Evolutionary conservation across 2,113 vertebrate genomes (phyloP).

Genomic region (Vulpes ferrilata): DNA sequence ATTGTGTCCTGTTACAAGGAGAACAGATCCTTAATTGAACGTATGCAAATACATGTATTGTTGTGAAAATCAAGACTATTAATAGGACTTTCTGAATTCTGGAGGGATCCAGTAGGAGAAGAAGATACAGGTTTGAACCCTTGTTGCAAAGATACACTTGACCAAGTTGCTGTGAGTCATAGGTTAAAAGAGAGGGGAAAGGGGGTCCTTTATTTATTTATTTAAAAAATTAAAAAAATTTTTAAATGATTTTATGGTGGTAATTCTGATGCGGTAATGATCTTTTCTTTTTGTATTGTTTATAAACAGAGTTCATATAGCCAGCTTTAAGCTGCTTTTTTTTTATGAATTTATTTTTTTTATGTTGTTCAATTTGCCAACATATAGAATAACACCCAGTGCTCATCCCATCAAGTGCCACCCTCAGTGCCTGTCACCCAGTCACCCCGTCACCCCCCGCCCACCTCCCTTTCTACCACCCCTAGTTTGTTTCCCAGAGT

Average conservation of each 20-base stretch:
- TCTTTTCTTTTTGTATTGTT: not conserved
- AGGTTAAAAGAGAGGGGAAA: not conserved
- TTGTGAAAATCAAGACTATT: not conserved
- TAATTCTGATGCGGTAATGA: not conserved
- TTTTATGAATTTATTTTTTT: too few relatives aligned
- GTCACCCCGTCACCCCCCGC: too few relatives aligned
- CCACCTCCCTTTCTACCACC: too few relatives aligned
- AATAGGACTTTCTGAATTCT: not conserved
- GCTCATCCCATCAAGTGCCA: too few relatives aligned
- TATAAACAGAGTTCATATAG: not conserved
- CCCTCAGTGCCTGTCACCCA: too few relatives aligned
- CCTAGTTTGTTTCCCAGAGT: too few relatives aligned
- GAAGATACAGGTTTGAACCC: not conserved
- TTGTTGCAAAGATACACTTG: not conserved
- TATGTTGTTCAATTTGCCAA: too few relatives aligned
- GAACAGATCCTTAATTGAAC: not conserved
- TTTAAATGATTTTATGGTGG: not conserved
- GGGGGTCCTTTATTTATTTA: too few relatives aligned
- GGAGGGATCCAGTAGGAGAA: not conserved
- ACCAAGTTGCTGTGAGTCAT: not conserved
- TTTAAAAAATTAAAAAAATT: not conserved
- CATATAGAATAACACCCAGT: too few relatives aligned
- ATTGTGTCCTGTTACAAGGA: not conserved
- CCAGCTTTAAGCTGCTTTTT: not conserved
- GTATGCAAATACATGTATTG: not conserved